Percentiles rank a stretch among this genome's conserved stretches.
Evolutionary conservation across 64 coral and sea anemone genomes (phyloP).

Genomic region (Dendronephthya gigantea): DNA sequence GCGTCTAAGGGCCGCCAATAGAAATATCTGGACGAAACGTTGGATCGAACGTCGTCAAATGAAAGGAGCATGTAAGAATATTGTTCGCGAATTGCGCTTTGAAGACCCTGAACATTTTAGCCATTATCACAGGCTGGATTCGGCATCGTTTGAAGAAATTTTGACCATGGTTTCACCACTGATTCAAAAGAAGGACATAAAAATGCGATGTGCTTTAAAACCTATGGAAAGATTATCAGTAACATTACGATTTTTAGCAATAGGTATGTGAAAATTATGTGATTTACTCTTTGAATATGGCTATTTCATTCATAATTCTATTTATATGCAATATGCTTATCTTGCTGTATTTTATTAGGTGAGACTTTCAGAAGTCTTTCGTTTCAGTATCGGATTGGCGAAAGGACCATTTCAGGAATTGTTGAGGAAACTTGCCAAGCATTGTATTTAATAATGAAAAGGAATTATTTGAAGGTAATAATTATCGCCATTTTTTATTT

Average conservation of each 20-base stretch:
- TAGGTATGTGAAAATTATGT: no score
- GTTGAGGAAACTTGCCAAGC: neutral
- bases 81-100: neutral
- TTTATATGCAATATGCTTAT: no score
- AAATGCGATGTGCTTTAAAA: slow-evolving; percentile 9
- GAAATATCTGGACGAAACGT: slow-evolving; percentile 19
- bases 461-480: neutral
- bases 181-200: slow-evolving; percentile 15
- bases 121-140: slow-evolving; percentile 24
- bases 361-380: neutral
- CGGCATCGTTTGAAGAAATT: slow-evolving; percentile 7
- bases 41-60: neutral
- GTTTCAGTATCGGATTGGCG: neutral
- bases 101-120: slow-evolving; percentile 36
- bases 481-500: no score
- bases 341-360: neutral
- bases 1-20: slow-evolving; percentile 18
- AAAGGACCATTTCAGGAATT: neutral
- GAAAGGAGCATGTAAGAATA: slow-evolving; percentile 5
- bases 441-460: neutral
- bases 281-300: no score
- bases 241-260: slow-evolving; percentile 32
- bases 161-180: slow-evolving; percentile 24
- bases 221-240: slow-evolving; percentile 13
- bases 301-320: no score